Evolutionary conservation across 2,113 vertebrate species (phyloP).

Genomic region (Sander vitreus): DNA sequence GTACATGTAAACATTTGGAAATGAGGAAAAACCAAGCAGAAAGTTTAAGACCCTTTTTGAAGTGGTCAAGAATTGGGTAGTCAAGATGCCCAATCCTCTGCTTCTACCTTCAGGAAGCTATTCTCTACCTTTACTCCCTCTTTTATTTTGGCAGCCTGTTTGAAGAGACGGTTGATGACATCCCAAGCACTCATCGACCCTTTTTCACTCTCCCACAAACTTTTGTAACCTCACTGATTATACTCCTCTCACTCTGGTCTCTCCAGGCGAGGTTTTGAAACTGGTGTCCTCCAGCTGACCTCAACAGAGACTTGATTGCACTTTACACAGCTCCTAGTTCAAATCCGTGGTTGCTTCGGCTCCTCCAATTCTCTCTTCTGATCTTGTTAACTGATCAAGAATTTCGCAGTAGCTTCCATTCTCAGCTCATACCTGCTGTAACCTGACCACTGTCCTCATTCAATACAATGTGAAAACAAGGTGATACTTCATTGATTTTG

Average conservation of each 20-base stretch:
- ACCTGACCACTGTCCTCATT: constrained; percentile 28
- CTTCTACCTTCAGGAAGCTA: constrained; percentile 16
- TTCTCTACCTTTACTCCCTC: constrained; percentile 24
- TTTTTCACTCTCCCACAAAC: constrained; percentile 67
- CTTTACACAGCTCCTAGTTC: constrained; percentile 45
- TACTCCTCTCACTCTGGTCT: constrained; percentile 49
- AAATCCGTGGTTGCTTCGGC: constrained; percentile 46
- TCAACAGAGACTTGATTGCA: constrained; percentile 57
- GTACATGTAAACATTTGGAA: constrained; percentile 34
- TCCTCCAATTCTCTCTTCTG: constrained; percentile 18
- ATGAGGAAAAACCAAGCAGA: constrained; percentile 6
- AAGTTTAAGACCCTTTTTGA: constrained; percentile 21
- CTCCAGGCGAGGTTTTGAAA: constrained; percentile 50
- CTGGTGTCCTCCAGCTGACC: constrained; percentile 70
- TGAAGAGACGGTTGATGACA: constrained; percentile 59
- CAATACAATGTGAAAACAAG: constrained; percentile 53
- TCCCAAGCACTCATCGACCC: constrained; percentile 50
- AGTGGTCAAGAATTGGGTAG: constrained; percentile 16
- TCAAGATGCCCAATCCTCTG: constrained; percentile 15
- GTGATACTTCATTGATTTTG: constrained; percentile 56
- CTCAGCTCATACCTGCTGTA: constrained; percentile 1
- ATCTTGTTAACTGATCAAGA: constrained; percentile 37
- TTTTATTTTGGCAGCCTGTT: constrained; percentile 51
- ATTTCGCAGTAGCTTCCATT: constrained; percentile 11
- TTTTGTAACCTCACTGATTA: constrained; percentile 66